A percentile compares a stretch with the other conserved stretches of the same genome.
Evolutionary conservation across 2,888 invertebrate species (phyloP).

Genomic region (Phyllotreta cruciferae): DNA sequence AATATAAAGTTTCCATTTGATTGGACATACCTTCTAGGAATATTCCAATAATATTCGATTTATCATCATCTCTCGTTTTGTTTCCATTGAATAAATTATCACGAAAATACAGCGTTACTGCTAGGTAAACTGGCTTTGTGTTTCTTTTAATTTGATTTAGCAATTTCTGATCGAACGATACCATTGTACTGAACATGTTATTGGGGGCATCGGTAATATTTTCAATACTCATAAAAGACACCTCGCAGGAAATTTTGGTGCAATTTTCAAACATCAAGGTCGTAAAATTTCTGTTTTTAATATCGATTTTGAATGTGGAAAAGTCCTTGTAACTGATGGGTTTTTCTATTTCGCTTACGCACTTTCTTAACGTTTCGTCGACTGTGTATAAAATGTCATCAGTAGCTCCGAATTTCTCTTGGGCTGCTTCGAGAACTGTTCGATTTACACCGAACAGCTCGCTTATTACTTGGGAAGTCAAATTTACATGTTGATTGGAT

Average conservation of each 20-base stretch:
- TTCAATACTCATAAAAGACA: slow-evolving; percentile 45
- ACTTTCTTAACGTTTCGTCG: slow-evolving; percentile 51
- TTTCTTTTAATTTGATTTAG: slow-evolving; percentile 37
- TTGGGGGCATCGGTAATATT: slow-evolving; percentile 26
- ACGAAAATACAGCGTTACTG: slow-evolving; percentile 42
- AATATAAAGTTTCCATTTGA: background rate
- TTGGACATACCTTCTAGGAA: slow-evolving; percentile 55
- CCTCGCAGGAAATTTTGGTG: slow-evolving; percentile 54
- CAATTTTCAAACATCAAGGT: slow-evolving; percentile 48
- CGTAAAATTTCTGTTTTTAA: slow-evolving; percentile 58
- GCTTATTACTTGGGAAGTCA: slow-evolving; percentile 62
- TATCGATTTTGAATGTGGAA: slow-evolving; percentile 59
- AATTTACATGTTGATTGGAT: slow-evolving; percentile 52
- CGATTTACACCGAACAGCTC: slow-evolving; percentile 50
- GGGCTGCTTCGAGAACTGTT: slow-evolving; percentile 40
- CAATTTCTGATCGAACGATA: slow-evolving; percentile 42
- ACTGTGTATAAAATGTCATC: slow-evolving; percentile 41
- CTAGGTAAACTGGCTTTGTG: slow-evolving; percentile 32
- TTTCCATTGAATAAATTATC: slow-evolving; percentile 46
- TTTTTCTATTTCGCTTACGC: slow-evolving; percentile 12
- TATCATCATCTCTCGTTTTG: slow-evolving; percentile 23
- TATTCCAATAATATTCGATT: slow-evolving; percentile 64
- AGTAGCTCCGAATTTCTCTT: slow-evolving; percentile 40
- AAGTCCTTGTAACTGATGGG: slow-evolving; percentile 58
- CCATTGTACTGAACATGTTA: slow-evolving; percentile 36